A percentile compares a stretch with the other conserved stretches of the same genome.
Conservation (phyloP, 2,113 vertebrate genomes). For the Calidris pugnax region DNA sequence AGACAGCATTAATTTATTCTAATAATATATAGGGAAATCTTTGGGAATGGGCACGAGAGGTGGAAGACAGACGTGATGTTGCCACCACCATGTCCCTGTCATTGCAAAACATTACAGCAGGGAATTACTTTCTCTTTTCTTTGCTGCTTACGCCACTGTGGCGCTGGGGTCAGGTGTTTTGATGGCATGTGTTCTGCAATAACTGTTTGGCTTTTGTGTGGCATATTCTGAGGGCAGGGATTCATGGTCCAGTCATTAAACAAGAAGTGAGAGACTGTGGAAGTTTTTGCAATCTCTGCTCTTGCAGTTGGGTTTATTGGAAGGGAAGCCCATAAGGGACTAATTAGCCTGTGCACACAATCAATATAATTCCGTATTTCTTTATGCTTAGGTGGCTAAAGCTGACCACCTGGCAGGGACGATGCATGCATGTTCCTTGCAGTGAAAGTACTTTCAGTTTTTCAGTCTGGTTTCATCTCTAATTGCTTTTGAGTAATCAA, state of each 20-base stretch:
- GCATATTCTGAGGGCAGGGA: neutral
- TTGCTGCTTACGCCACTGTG: neutral
- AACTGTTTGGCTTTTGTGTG: neutral
- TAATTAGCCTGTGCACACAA: neutral
- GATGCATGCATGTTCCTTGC: accelerated
- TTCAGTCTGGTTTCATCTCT: neutral
- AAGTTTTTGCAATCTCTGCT: neutral
- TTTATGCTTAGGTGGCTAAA: neutral
- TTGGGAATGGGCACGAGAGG: accelerated
- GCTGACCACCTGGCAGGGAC: neutral
- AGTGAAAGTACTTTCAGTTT: neutral
- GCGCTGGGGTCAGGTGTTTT: neutral
- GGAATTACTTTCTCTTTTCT: neutral
- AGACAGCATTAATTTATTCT: neutral
- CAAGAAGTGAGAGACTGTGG: neutral
- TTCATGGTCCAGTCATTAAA: neutral
- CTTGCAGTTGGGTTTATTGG: neutral
- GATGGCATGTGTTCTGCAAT: neutral
- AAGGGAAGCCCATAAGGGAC: neutral
- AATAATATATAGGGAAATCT: neutral
- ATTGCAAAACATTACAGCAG: neutral
- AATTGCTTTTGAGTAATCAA: neutral
- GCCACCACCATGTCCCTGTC: neutral
- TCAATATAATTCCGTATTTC: neutral
- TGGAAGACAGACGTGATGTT: neutral